phyloP scores from a whole-genome alignment of 2,888 invertebrate species.

The Belgica antarctica region DNA sequence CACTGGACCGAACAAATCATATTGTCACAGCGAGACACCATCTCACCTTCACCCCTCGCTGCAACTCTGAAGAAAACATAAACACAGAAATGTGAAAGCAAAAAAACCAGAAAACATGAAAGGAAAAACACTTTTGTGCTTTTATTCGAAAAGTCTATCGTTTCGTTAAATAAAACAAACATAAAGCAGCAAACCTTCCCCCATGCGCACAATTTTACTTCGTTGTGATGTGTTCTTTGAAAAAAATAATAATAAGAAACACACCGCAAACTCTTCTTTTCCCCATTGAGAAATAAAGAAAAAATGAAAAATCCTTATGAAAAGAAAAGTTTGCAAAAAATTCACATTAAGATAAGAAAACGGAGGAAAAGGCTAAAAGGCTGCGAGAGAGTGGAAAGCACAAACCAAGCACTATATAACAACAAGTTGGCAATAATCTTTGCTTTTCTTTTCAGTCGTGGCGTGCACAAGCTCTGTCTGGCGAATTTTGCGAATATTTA shows the following conservation, averaged over 20 bases:
- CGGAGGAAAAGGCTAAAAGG: constrained; percentile 11
- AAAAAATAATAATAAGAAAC: constrained; percentile 12
- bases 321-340: constrained; percentile 18
- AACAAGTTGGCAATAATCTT: constrained; percentile 11
- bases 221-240: background rate
- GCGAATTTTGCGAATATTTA: background rate
- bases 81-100: constrained; percentile 1
- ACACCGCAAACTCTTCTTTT: background rate
- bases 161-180: constrained; percentile 15
- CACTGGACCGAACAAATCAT: too few relatives aligned
- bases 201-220: constrained; percentile 13
- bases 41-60: too few relatives aligned
- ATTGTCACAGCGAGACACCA: too few relatives aligned
- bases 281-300: background rate
- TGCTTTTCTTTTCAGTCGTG: background rate
- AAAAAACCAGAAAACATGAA: background rate
- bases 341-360: constrained; percentile 38
- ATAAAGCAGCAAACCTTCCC: background rate
- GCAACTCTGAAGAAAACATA: constrained; percentile 1
- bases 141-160: background rate
- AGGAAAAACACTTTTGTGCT: constrained; percentile 3
- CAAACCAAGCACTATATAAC: background rate
- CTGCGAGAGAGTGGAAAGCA: background rate
- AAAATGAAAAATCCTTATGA: background rate
- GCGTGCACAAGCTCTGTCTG: background rate